Evolutionary conservation across 2,797 vertebrate species (phyloP), one percentile per base, ranked within the genome.

Genomic region (Rhinoraja longicauda): DNA sequence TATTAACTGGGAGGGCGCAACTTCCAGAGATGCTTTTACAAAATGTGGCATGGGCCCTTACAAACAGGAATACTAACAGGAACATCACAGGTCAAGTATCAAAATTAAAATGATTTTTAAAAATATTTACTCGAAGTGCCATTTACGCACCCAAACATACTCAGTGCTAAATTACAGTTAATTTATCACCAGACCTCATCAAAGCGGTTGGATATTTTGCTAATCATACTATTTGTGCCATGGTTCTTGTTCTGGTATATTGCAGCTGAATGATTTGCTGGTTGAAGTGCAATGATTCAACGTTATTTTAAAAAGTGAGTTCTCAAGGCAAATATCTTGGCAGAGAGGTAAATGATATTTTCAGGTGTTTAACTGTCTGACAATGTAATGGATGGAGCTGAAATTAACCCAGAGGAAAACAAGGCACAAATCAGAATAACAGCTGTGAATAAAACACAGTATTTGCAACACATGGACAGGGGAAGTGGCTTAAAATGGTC

Each of bases 281-380:
- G 17, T n/a, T 88, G 59, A 59, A 88, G n/a, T 36, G 7, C 84
- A 67, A 67, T 67, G 84, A 88, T 88, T 67, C 84, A 88, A 15
- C 86, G 82, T 86, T 64, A 86, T 88, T 88, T 88, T 88, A 36
- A 88, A 67, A 88, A 67, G 62, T 67, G n/a, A 21, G 32, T 19
- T 36, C 59, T 62, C 36, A 17, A 21, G 62, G 64, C 84, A 88
- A 67, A 67, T 86, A 6, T 67, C n/a, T 88, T 88, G 84, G 84
- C 84, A 36, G 17, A 36, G 17, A 67, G 59, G 17, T 24, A 88
- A 88, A 88, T 88, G 17, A 2, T 10, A 67, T 36, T 88, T 67
- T 88, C 84, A 88, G 84, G 15, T 59, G 64, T 19, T 32, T 88
- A 62, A 88, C 84, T 88, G 84, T 88, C 7, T n/a, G n/a, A 1